Conservation (phyloP, 2,113 vertebrate species). For the Echinops telfairi region DNA sequence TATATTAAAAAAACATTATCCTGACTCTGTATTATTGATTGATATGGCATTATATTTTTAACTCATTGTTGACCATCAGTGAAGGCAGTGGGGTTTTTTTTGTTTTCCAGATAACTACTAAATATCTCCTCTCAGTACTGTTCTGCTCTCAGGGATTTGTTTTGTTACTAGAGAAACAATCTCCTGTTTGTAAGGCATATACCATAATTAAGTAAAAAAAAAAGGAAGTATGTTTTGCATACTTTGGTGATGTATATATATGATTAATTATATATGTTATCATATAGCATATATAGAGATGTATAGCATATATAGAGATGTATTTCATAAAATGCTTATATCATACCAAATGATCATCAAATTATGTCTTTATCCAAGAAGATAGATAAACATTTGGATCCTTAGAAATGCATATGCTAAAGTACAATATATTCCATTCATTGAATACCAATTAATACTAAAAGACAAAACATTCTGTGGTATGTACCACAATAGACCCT, state of each 20-base stretch:
- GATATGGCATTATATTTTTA: background rate
- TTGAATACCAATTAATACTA: background rate
- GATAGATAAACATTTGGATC: background rate
- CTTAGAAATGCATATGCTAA: background rate
- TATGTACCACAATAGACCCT: background rate
- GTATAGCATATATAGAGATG: background rate
- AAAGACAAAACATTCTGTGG: background rate
- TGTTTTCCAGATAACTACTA: background rate
- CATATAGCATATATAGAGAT: background rate
- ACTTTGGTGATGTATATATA: no score
- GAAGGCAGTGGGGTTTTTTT: background rate
- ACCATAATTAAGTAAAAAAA: background rate
- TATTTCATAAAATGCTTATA: constrained; percentile 35
- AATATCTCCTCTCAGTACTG: constrained; percentile 26
- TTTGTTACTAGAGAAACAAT: constrained; percentile 38
- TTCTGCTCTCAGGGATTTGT: constrained; percentile 24
- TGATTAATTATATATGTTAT: no score
- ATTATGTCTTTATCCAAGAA: constrained; percentile 8
- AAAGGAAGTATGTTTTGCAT: background rate
- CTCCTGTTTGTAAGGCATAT: background rate
- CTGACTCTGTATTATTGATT: background rate
- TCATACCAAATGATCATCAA: background rate
- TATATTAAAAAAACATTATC: constrained; percentile 32
- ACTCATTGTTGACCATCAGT: background rate
- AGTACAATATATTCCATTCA: background rate